Evolutionary conservation across 2,797 vertebrate species (phyloP), one percentile per base, ranked within the genome.

Genomic region (Anisognathus igniventris): DNA sequence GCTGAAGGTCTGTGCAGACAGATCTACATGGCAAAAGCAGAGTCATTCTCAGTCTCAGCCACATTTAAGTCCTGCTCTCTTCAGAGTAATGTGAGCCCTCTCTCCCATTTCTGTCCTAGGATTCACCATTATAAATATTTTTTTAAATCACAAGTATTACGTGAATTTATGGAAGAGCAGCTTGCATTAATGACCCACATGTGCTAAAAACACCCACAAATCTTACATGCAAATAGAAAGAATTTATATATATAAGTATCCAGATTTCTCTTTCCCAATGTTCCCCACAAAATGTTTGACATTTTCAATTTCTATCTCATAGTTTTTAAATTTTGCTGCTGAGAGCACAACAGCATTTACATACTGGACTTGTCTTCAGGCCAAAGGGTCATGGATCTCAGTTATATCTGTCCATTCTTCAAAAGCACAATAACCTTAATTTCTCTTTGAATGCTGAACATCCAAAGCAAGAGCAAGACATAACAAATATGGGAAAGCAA

Each of bases 21-120:
- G 18, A 68, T 5, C 54, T 22, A 7, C 14, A 39, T 12, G 30
- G 19, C 13, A 47, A 86, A 91, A 83, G 57, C 33, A 77, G 12
- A 51, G 24, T 17, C 6, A 54, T 76, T 64, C 48, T 35, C 67
- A 87, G 27, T 13, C 53, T 39, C 60, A 86, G 81, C 40, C 91
- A 58, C 0, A 0, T 11, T n/a, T 12, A 81, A 77, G 5, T 17
- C 33, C 51, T 77, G 10, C 31, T 75, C 31, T 85, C 56, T 44
- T 75, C 65, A 37, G 64, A 67, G 17, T 65, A 53, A 21, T 42
- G 17, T 9, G 14, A 88, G 19, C 13, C 3, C 35, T 71, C 28
- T 17, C 68, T 90, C 31, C 12, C 33, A 22, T 16, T 90, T 71
- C 58, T 65, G 19, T 51, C 54, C 56, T 42, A 77, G 35, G 11